Evolutionary conservation across 2,113 vertebrate genomes (phyloP).

Genomic region (Misgurnus mizolepis): DNA sequence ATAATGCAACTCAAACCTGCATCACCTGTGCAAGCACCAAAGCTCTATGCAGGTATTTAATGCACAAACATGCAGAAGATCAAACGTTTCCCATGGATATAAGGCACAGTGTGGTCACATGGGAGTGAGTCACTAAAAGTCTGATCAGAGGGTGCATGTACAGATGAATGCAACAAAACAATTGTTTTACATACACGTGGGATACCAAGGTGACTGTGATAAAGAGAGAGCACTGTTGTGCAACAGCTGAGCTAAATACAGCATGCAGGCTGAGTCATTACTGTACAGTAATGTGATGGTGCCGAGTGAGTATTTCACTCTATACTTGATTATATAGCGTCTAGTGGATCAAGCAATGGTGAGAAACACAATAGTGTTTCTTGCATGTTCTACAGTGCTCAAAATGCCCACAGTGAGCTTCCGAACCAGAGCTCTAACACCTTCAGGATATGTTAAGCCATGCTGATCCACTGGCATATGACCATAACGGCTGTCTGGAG

Average conservation of each 20-base stretch:
- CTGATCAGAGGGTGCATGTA: neutral
- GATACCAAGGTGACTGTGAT: neutral
- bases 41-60: slow-evolving; percentile 2
- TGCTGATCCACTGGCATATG: slow-evolving; percentile 40
- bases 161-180: neutral
- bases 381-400: neutral
- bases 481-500: slow-evolving; percentile 5
- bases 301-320: neutral
- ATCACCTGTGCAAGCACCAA: neutral
- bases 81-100: neutral
- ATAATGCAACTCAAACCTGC: neutral
- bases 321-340: neutral
- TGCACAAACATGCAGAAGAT: neutral
- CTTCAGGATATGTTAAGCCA: slow-evolving; percentile 38
- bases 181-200: neutral
- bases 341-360: neutral
- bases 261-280: slow-evolving; percentile 6
- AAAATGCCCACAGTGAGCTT: neutral
- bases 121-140: neutral
- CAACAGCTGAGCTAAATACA: slow-evolving; percentile 31
- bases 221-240: slow-evolving; percentile 2
- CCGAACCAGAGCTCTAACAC: slow-evolving; percentile 2
- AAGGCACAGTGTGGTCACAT: neutral
- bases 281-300: neutral
- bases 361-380: neutral